Evolutionary conservation across 2,797 vertebrate genomes (phyloP).

Genomic region (Acanthiza pusilla): DNA sequence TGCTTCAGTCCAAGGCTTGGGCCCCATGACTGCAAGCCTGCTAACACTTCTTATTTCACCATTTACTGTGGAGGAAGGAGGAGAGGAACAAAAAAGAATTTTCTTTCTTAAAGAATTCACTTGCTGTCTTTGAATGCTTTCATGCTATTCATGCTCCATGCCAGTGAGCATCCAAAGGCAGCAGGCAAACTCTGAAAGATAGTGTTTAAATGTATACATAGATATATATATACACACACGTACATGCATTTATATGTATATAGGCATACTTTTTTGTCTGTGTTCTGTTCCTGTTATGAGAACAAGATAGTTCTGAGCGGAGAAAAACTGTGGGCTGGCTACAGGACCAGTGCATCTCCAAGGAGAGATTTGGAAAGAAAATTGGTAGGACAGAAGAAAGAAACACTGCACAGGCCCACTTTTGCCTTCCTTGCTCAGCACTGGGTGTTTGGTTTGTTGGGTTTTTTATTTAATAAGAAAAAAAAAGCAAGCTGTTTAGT

Average conservation of each 20-base stretch:
- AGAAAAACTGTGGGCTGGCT: not conserved
- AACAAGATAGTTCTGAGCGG: not conserved
- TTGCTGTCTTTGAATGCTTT: not conserved
- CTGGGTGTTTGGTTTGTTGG: not conserved
- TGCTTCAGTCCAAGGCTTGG: not conserved
- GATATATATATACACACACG: fast-evolving
- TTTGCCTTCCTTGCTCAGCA: not conserved
- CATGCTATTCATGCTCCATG: not conserved
- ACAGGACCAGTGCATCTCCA: not conserved
- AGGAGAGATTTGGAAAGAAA: not conserved
- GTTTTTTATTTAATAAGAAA: not conserved
- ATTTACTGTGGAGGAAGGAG: not conserved
- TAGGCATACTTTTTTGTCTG: not conserved
- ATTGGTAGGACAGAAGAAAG: not conserved
- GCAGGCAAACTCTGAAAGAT: not conserved
- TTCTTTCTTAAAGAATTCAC: not conserved
- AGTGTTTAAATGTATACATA: not conserved
- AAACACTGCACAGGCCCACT: not conserved
- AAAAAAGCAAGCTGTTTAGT: not conserved
- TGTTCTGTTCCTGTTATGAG: not conserved
- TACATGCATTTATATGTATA: fast-evolving
- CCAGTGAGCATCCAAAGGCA: not conserved
- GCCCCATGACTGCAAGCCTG: not conserved
- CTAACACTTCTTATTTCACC: not conserved
- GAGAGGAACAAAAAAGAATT: not conserved